Base-by-base conservation (phyloP, 2,797 vertebrate species). In the Centropyge bicolor region DNA sequence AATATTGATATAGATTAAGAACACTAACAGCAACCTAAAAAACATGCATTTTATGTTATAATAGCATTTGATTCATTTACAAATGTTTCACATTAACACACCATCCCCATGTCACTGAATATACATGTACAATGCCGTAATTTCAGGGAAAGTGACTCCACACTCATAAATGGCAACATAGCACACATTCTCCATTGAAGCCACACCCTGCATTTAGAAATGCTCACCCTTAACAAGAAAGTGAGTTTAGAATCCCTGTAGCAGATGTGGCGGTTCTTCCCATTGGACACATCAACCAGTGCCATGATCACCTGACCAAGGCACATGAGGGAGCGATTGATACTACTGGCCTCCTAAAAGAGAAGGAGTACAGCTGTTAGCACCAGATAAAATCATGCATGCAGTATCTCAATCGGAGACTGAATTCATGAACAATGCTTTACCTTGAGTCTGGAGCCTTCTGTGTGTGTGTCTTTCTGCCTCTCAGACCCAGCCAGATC, bases 211-310 rank as follows among this genome's bases (percentile, higher is more conserved):
- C 17, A 38, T 68, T 49, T 31, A 54, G 8, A n/a, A 20, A 27
- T 19, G 70, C 84, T 89, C 57, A 99, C 98, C 95, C 97, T 92
- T 0, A 99, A 92, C 54, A 99, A 83, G 91, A 99, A 99, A 36
- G 98, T 99, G 27, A 99, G 97, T 88, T 97, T 99, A 57, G 98
- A 99, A 74, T 99, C 97, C 78, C 98, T 94, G 93, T 99, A 99
- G 87, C 97, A 98, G 79, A 99, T 82, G 43, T 99, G 98, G 3
- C 98, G 95, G 86, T 95, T 98, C 82, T 96, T 98, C 24, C 98
- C 97, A 85, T 98, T 98, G 17, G 97, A 95, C 77, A 99, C 95
- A 3, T 99, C 98, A 43, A 99, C 97, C 78, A 99, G 96, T 0
- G 98, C 97, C 81, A 97, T 98, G 65, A 99, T 99, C 63, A 99